A percentile compares a stretch with the other conserved stretches of the same genome.
Conservation (phyloP, 92 coral and sea anemone genomes). For the Scolanthus callimorphus region DNA sequence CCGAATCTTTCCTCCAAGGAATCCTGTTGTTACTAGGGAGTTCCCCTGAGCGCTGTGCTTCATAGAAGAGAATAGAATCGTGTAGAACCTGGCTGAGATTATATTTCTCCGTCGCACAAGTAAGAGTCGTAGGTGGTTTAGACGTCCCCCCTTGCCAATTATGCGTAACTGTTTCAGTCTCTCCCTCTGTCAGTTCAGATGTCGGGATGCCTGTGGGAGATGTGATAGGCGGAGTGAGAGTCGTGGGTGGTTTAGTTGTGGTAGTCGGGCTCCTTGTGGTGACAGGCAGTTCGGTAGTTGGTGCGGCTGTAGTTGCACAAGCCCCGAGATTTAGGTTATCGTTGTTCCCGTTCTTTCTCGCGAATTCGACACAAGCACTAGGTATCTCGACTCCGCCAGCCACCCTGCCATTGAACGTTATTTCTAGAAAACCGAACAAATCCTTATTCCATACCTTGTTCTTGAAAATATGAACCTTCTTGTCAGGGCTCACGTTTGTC, state of each 20-base stretch:
- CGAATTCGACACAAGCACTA: not conserved
- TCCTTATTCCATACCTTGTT: constrained; percentile 47
- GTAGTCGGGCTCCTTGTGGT: too few relatives aligned
- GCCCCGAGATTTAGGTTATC: too few relatives aligned
- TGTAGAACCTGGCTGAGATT: not conserved
- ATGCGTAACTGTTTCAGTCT: not conserved
- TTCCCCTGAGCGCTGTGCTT: constrained; percentile 18
- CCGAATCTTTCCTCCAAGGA: constrained; percentile 17
- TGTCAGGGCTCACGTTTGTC: constrained; percentile 16
- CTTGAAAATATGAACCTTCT: constrained; percentile 22
- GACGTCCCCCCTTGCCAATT: constrained; percentile 3
- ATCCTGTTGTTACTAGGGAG: constrained; percentile 8
- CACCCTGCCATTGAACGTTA: not conserved
- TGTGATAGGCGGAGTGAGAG: not conserved
- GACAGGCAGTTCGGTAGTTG: too few relatives aligned
- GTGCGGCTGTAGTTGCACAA: too few relatives aligned
- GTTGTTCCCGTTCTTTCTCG: not conserved
- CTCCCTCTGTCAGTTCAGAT: not conserved
- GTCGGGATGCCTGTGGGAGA: too few relatives aligned
- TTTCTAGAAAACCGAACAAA: constrained; percentile 4
- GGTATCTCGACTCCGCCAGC: not conserved
- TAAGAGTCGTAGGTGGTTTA: not conserved
- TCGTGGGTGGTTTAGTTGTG: constrained; percentile 14
- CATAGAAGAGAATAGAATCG: constrained; percentile 10
- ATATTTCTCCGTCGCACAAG: too few relatives aligned